Percentiles rank a stretch among this genome's conserved stretches.
Evolutionary conservation across 2,888 invertebrate species (phyloP).

Genomic region (Heliconius erato): DNA sequence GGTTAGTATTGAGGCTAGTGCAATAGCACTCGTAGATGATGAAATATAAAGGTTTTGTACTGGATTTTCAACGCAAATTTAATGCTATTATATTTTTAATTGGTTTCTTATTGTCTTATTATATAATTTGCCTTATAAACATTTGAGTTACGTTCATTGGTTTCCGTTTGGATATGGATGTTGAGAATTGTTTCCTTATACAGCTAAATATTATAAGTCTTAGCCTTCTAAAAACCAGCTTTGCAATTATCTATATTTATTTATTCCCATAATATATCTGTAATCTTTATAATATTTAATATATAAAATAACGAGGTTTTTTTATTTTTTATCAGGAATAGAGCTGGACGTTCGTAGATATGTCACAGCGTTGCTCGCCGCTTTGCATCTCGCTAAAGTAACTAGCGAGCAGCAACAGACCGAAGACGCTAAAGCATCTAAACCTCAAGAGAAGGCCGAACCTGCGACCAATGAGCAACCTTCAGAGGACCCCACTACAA

Average conservation of each 20-base stretch:
- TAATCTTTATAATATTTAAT: background rate
- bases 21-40: too few relatives aligned
- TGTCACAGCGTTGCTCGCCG: conserved; percentile 76
- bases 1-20: conserved; percentile 59
- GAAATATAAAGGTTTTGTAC: too few relatives aligned
- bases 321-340: conserved; percentile 63
- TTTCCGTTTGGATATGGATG: background rate
- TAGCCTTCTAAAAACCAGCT: background rate
- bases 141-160: background rate
- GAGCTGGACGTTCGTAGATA: conserved; percentile 79
- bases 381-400: conserved; percentile 77
- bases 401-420: conserved; percentile 71
- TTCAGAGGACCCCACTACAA: conserved; percentile 60
- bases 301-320: background rate
- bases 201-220: background rate
- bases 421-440: conserved; percentile 55
- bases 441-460: conserved; percentile 46
- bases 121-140: background rate
- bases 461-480: conserved; percentile 59
- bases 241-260: too few relatives aligned
- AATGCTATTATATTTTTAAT: background rate
- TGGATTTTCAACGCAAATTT: background rate
- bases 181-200: too few relatives aligned
- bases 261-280: background rate
- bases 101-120: background rate